phyloP scores from a whole-genome alignment of 2,113 vertebrate genomes.

The Egretta garzetta region DNA sequence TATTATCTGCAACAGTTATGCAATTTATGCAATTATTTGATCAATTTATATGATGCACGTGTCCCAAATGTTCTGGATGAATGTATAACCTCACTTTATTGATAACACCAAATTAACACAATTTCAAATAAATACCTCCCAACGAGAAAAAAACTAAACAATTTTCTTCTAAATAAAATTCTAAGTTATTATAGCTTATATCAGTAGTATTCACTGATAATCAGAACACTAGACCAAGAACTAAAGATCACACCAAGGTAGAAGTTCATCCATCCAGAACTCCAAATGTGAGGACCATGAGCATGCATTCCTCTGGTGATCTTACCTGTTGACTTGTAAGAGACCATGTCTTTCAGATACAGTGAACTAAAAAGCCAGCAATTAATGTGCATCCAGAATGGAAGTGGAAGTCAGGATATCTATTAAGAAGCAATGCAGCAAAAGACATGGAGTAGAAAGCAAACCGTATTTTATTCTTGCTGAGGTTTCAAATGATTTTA shows the following conservation, averaged over 20 bases:
- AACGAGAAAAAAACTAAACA: neutral
- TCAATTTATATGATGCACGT: neutral
- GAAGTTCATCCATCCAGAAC: neutral
- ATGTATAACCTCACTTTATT: neutral
- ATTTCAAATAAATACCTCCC: neutral
- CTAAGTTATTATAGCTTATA: neutral
- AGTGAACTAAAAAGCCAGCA: neutral
- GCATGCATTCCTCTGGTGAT: neutral
- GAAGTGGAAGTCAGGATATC: neutral
- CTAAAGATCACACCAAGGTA: neutral
- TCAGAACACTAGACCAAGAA: neutral
- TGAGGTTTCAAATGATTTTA: neutral
- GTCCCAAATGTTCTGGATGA: neutral
- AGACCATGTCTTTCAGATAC: neutral
- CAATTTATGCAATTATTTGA: neutral
- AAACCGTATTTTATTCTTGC: neutral
- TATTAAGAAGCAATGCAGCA: neutral
- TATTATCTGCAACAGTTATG: neutral
- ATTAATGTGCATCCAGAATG: neutral
- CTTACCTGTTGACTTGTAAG: neutral
- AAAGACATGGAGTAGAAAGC: neutral
- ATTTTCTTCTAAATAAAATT: neutral
- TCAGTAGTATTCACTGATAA: neutral
- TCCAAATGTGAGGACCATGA: neutral
- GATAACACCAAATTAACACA: neutral